A percentile compares a stretch with the other conserved stretches of the same genome.
Conservation (phyloP, 2,797 vertebrate genomes). For the Takifugu ocellatus region DNA sequence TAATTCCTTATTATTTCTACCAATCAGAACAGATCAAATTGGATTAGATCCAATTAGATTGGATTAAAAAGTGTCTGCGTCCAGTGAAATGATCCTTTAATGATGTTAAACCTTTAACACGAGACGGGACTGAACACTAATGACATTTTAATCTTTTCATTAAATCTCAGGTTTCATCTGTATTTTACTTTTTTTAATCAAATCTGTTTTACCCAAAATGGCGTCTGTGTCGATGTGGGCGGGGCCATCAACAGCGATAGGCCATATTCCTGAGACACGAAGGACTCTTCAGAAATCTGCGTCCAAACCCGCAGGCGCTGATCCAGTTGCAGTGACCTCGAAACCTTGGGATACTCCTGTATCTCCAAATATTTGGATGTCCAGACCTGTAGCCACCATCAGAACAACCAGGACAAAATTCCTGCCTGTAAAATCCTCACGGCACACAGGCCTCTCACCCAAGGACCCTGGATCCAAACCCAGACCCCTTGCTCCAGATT, state of each 20-base stretch:
- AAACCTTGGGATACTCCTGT: conserved; percentile 1
- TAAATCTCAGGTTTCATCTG: too few species aligned
- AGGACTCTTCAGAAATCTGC: conserved; percentile 1
- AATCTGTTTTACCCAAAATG: conserved; percentile 32
- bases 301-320: conserved; percentile 2
- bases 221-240: conserved; percentile 7
- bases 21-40: too few species aligned
- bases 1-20: too few species aligned
- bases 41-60: too few species aligned
- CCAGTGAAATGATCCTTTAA: too few species aligned
- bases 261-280: conserved; percentile 27
- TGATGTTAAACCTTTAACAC: too few species aligned
- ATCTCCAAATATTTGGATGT: neutral
- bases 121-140: too few species aligned
- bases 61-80: too few species aligned
- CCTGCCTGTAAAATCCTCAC: neutral
- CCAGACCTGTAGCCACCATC: neutral
- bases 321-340: neutral
- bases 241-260: too few species aligned
- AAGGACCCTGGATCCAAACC: conserved; percentile 2
- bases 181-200: conserved; percentile 24
- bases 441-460: conserved; percentile 27
- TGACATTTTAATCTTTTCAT: too few species aligned
- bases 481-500: neutral
- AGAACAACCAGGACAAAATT: neutral